Evolutionary conservation across 2,888 invertebrate species (phyloP).

Genomic region (Metacarcinus magister): DNA sequence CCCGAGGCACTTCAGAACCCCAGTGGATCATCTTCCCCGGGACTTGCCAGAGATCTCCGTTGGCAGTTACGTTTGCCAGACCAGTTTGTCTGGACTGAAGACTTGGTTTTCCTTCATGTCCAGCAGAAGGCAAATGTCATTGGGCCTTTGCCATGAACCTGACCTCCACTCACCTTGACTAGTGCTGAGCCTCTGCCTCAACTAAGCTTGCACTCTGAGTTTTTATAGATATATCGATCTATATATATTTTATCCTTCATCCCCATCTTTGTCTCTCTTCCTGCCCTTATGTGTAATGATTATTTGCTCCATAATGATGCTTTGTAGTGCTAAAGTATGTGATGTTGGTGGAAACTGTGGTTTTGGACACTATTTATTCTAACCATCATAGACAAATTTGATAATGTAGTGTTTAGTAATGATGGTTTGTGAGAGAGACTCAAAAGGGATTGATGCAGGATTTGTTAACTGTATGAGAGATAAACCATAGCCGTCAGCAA

Average conservation of each 20-base stretch:
- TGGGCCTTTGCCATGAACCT: neutral
- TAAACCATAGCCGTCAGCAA: conserved; percentile 63
- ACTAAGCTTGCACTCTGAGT: conserved; percentile 62
- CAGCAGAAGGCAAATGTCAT: neutral
- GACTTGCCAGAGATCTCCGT: neutral
- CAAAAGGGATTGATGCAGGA: conserved; percentile 62
- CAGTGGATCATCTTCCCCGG: neutral
- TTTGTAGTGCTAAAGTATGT: conserved; percentile 27
- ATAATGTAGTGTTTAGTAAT: conserved; percentile 49
- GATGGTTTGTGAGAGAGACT: conserved; percentile 64
- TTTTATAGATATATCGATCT: neutral
- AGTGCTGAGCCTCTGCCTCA: conserved; percentile 66
- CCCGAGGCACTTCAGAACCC: neutral
- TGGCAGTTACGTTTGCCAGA: neutral
- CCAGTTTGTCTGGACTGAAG: neutral
- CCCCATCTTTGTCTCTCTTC: conserved; percentile 18
- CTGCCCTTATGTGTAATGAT: conserved; percentile 45
- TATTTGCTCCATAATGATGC: conserved; percentile 43
- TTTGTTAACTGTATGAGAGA: conserved; percentile 64
- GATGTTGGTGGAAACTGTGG: conserved; percentile 70
- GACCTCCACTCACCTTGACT: conserved; percentile 33
- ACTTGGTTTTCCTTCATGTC: neutral
- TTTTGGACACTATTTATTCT: conserved; percentile 75
- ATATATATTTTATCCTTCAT: conserved; percentile 29
- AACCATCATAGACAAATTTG: conserved; percentile 58